These are phyloP conservation scores for Listronotus bonariensis DNA, from an alignment of 1,140 invertebrate genomes.

Conservation along the genomic window DNA sequence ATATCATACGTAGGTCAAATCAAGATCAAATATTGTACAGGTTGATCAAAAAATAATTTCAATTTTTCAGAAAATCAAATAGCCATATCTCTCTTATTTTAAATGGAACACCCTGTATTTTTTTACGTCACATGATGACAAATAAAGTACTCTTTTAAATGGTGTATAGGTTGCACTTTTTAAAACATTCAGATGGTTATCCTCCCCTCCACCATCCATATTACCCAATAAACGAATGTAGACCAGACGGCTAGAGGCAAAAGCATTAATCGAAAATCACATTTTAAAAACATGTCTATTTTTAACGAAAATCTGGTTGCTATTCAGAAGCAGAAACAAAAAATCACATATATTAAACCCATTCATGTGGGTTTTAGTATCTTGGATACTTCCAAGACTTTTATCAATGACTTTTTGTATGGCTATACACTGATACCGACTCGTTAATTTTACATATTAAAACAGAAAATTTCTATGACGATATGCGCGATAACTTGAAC, in stretches of 20 bases:
- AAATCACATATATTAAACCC: conserved; percentile 53
- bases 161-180: no score
- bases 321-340: conserved; percentile 50
- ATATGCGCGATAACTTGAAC: conserved; percentile 34
- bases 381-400: conserved; percentile 50
- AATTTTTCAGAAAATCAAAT: no score
- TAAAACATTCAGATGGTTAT: no score
- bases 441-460: conserved; percentile 37
- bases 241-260: conserved; percentile 38
- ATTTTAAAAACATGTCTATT: conserved; percentile 43
- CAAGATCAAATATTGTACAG: no score
- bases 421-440: conserved; percentile 48
- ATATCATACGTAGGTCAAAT: no score
- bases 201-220: no score
- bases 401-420: conserved; percentile 44
- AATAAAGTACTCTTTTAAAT: no score
- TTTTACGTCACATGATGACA: no score
- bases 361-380: conserved; percentile 55
- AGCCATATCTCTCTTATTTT: no score
- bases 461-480: conserved; percentile 36
- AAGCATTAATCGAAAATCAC: conserved; percentile 47
- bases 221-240: no score
- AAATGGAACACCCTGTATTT: no score
- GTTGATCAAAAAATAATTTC: no score
- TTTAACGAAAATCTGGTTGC: conserved; percentile 52